phyloP scores from a whole-genome alignment of 2,888 invertebrate species.

The Phasia obesa region DNA sequence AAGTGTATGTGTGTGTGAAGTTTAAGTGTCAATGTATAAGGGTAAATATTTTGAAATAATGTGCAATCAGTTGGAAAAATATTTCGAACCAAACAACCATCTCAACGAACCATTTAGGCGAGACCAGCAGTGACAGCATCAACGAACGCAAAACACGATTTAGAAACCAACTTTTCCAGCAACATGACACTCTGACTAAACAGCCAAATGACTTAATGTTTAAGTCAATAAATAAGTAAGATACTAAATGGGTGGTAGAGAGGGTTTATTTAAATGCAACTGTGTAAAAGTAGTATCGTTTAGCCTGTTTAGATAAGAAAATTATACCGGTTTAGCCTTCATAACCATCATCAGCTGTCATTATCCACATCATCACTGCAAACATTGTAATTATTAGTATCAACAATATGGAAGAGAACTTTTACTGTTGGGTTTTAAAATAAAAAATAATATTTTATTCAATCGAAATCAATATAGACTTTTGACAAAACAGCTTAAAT shows the following conservation, averaged over 20 bases:
- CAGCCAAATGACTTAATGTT: constrained; percentile 26
- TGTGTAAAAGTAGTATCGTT: constrained; percentile 66
- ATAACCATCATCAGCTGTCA: constrained; percentile 34
- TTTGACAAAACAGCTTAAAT: too few relatives aligned
- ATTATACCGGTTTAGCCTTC: constrained; percentile 59
- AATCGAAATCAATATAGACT: too few relatives aligned
- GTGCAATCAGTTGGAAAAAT: constrained; percentile 67
- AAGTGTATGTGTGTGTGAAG: constrained; percentile 22
- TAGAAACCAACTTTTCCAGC: constrained; percentile 8
- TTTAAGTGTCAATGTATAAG: constrained; percentile 23
- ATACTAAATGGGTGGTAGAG: not conserved
- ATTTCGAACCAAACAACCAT: constrained; percentile 59
- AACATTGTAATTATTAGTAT: not conserved
- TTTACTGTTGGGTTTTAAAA: too few relatives aligned
- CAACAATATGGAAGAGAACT: not conserved
- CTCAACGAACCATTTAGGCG: constrained; percentile 18
- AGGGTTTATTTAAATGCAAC: constrained; percentile 54
- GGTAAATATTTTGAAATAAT: constrained; percentile 55
- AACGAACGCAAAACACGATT: constrained; percentile 48
- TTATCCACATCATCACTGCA: constrained; percentile 18
- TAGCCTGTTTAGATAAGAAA: constrained; percentile 73
- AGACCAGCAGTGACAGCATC: constrained; percentile 39
- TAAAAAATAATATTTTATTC: too few relatives aligned
- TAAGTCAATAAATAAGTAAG: constrained; percentile 41
- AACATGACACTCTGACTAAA: constrained; percentile 27